Evolutionary conservation across 2,888 invertebrate species (phyloP), one percentile per base, ranked within the genome.

Genomic region (Rhogogaster chlorosoma): DNA sequence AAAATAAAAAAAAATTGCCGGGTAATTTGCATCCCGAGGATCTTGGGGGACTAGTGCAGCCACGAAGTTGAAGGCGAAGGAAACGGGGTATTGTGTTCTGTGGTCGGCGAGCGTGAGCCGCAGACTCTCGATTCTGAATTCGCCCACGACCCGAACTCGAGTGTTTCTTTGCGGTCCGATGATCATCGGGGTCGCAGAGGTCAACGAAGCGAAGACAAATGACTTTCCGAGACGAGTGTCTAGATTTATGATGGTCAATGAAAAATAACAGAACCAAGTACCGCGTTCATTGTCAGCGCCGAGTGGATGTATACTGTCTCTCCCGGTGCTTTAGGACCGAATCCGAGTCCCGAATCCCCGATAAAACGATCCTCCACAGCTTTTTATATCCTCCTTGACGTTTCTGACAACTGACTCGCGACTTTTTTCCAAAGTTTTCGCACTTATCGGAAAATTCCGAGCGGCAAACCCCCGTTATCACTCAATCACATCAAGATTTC

Each of bases 191-290:
- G 83, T 83, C 83, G 32, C 45, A 12, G 83, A 61, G 83, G 45
- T 70, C 67, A 83, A 70, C 67, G 64, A 70, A 70, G 70, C 83
- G 83, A 83, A 83, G 83, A 83, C 83, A 70, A 83, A 83, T 53
- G 83, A 67, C 67, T 42, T 32, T 80, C 83, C 70, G 67, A 42
- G 64, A 29, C 42, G n/a, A 67, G 83, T 83, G 83, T 83, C 83
- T 49, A 32, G 83, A 83, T 83, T 83, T 70, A 83, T 83, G 83
- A 83, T 83, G 67, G 67, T 53, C 45, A 64, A 67, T 83, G 83
- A 83, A 83, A 83, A 83, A 83, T 83, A 70, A 83, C 80, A 67
- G 67, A 45, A 29, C n/a, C 15, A 29, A 67, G 83, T 83, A 70
- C 45, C 64, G 67, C 49, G 18, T 70, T 83, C 67, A 49, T 64